Percentiles rank a stretch among this genome's conserved stretches.
These are phyloP conservation scores for Gymnoscopelus braueri DNA, from an alignment of 2,797 vertebrate species.

Conservation along the genomic window DNA sequence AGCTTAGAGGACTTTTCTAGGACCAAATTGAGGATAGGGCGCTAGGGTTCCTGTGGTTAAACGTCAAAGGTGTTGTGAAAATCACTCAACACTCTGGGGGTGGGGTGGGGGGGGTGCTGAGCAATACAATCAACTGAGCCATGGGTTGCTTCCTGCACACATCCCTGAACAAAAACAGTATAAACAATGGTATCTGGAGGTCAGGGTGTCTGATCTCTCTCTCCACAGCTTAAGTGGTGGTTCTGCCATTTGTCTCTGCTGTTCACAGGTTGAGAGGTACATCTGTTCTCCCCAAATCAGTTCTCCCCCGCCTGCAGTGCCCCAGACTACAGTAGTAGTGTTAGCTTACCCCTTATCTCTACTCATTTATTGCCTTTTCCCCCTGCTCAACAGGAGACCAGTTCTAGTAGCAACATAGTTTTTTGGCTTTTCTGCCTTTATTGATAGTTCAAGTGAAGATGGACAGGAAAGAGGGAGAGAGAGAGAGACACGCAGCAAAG, in stretches of 20 bases:
- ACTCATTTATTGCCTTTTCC: constrained; percentile 35
- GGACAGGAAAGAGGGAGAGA: too few species aligned
- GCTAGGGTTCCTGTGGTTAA: too few species aligned
- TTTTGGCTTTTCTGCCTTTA: too few species aligned
- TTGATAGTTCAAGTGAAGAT: too few species aligned
- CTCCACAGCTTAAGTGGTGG: constrained; percentile 69
- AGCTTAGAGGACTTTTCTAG: too few species aligned
- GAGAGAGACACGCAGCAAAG: too few species aligned
- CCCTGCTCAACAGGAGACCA: constrained; percentile 45
- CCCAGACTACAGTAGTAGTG: constrained; percentile 35
- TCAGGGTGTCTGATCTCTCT: constrained; percentile 71
- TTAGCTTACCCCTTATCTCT: constrained; percentile 67
- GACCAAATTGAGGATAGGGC: too few species aligned
- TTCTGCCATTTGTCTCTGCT: constrained; percentile 66
- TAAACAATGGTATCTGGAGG: constrained; percentile 60
- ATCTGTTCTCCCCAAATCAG: constrained; percentile 30
- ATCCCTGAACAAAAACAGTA: constrained; percentile 40
- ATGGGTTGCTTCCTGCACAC: constrained; percentile 38
- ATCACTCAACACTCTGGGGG: too few species aligned
- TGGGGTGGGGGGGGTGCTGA: neutral
- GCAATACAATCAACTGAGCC: constrained; percentile 27
- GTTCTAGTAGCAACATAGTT: constrained; percentile 15
- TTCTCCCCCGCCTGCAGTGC: constrained; percentile 26
- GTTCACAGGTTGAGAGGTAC: constrained; percentile 69
- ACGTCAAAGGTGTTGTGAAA: too few species aligned